phyloP scores from a whole-genome alignment of 1,140 invertebrate species.

The Trypoxylus dichotomus region DNA sequence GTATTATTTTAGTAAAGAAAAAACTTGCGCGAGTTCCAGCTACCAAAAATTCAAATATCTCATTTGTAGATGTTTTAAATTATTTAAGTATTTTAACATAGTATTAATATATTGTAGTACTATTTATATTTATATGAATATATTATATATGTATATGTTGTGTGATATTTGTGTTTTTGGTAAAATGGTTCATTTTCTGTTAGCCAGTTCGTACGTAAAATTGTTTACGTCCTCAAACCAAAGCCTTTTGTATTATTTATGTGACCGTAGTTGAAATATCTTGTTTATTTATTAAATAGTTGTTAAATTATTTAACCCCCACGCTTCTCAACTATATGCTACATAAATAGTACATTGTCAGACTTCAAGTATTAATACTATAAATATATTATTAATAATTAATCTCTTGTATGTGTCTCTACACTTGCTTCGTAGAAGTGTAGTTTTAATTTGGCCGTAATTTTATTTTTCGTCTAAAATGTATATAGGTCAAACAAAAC shows the following conservation, averaged over 20 bases:
- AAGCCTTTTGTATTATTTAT: conserved; percentile 36
- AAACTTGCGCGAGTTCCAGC: conserved; percentile 28
- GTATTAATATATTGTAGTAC: conserved; percentile 36
- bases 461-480: conserved; percentile 34
- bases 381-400: conserved; percentile 31
- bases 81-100: conserved; percentile 38
- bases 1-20: conserved; percentile 40
- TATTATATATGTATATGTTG: conserved; percentile 21
- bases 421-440: conserved; percentile 22
- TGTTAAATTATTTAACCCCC: conserved; percentile 28
- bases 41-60: conserved; percentile 33
- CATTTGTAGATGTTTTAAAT: conserved; percentile 18
- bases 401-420: conserved; percentile 30
- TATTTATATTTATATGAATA: conserved; percentile 27
- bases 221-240: conserved; percentile 36
- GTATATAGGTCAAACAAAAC: conserved; percentile 31
- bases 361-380: conserved; percentile 37
- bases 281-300: conserved; percentile 30
- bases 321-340: conserved; percentile 32
- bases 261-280: conserved; percentile 30
- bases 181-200: conserved; percentile 27
- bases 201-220: conserved; percentile 33
- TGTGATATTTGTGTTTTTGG: conserved; percentile 34
- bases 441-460: conserved; percentile 36
- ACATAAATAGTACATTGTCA: conserved; percentile 32